phyloP scores from a whole-genome alignment of 2,888 invertebrate genomes.

The Clepsis dumicolana region DNA sequence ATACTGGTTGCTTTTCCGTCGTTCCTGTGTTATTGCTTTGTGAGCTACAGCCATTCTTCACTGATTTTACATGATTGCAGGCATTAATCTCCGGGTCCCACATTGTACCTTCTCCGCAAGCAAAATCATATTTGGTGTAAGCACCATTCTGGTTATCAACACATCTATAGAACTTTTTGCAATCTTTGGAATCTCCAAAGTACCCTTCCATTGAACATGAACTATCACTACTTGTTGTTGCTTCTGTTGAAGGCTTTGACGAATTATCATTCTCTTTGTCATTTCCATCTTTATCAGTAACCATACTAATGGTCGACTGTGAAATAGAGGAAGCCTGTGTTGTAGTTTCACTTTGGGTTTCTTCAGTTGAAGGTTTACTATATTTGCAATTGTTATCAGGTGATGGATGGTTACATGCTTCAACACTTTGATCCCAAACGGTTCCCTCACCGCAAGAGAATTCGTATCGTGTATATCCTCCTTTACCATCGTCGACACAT shows the following conservation, averaged over 20 bases:
- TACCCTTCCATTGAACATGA: conserved; percentile 65
- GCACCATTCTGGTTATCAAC: conserved; percentile 80
- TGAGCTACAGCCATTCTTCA: conserved; percentile 42
- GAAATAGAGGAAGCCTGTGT: conserved; percentile 25
- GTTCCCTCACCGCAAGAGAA: conserved; percentile 91
- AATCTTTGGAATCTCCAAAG: conserved; percentile 88
- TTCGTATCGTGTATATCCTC: conserved; percentile 87
- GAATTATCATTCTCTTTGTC: conserved; percentile 2
- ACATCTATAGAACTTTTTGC: conserved; percentile 89
- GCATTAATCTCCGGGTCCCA: conserved; percentile 87
- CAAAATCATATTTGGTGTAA: conserved; percentile 85
- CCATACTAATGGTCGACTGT: conserved; percentile 8
- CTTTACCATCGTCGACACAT: conserved; percentile 88
- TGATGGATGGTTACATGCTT: conserved; percentile 71
- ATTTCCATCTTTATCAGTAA: conserved; percentile 10
- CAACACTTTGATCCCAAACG: conserved; percentile 83
- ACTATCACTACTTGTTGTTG: conserved; percentile 22
- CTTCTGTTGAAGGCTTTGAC: conserved; percentile 10
- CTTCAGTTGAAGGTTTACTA: conserved; percentile 13
- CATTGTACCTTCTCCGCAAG: conserved; percentile 89
- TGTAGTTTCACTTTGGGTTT: conserved; percentile 14
- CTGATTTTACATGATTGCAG: conserved; percentile 80
- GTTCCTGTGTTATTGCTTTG: neutral
- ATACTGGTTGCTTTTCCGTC: conserved; percentile 13
- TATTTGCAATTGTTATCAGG: conserved; percentile 35